Evolutionary conservation across 2,113 vertebrate species (phyloP).

Genomic region (Nothobranchius furzeri): DNA sequence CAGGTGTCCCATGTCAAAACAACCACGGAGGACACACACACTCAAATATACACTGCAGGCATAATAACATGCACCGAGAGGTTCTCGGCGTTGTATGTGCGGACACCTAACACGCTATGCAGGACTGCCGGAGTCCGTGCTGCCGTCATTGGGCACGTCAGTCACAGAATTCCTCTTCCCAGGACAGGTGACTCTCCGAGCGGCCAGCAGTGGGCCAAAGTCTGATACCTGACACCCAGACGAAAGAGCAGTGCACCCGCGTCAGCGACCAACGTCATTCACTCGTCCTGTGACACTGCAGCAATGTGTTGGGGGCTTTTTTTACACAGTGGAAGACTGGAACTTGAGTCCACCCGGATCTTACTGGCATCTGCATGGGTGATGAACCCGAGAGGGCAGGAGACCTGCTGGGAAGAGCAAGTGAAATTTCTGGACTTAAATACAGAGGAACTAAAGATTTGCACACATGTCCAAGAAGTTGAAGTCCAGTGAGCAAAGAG

Average conservation of each 20-base stretch:
- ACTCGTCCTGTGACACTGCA: slow-evolving; percentile 79
- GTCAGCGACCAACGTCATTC: slow-evolving; percentile 76
- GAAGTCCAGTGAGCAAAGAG: not conserved
- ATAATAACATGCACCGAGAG: slow-evolving; percentile 55
- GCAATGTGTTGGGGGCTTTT: slow-evolving; percentile 78
- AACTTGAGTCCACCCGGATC: slow-evolving; percentile 76
- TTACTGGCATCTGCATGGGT: slow-evolving; percentile 68
- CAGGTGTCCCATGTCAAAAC: slow-evolving; percentile 81
- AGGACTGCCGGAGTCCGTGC: slow-evolving; percentile 68
- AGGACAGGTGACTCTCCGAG: slow-evolving; percentile 71
- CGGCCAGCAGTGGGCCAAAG: slow-evolving; percentile 72
- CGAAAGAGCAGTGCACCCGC: slow-evolving; percentile 68
- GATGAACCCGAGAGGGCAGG: slow-evolving; percentile 55
- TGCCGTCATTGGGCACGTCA: slow-evolving; percentile 73
- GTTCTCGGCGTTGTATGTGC: slow-evolving; percentile 20
- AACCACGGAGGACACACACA: slow-evolving; percentile 62
- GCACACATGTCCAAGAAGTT: slow-evolving; percentile 34
- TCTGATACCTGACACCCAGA: slow-evolving; percentile 73
- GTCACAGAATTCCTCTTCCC: slow-evolving; percentile 72
- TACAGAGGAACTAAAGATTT: slow-evolving; percentile 37
- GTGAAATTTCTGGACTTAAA: slow-evolving; percentile 19
- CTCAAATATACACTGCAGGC: slow-evolving; percentile 53
- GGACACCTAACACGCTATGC: slow-evolving; percentile 65
- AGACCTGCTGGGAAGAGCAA: slow-evolving; percentile 28
- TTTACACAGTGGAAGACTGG: slow-evolving; percentile 77